These are phyloP conservation scores for Eupithecia subfuscata DNA, from an alignment of 2,888 invertebrate genomes.

Conservation along the genomic window DNA sequence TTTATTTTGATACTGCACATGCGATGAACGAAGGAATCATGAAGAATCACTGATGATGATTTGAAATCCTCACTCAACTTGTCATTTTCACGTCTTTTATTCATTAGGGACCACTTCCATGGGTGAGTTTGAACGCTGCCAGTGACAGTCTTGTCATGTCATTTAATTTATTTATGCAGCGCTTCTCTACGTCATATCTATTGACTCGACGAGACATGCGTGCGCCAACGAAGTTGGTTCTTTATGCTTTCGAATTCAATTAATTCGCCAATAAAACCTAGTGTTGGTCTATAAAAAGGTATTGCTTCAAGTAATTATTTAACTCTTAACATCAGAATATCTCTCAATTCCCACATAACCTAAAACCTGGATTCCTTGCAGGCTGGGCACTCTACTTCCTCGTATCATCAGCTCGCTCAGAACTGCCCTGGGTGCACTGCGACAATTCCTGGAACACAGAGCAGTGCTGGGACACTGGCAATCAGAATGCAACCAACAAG, in stretches of 20 bases:
- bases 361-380: slow-evolving; percentile 39
- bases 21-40: not conserved
- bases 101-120: not conserved
- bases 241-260: too few species aligned
- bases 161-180: too few species aligned
- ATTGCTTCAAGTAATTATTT: too few species aligned
- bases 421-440: slow-evolving; percentile 92
- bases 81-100: not conserved
- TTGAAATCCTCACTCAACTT: not conserved
- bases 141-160: too few species aligned
- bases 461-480: slow-evolving; percentile 85
- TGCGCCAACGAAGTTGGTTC: too few species aligned
- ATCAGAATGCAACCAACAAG: slow-evolving; percentile 65
- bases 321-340: not conserved
- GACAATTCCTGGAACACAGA: slow-evolving; percentile 92
- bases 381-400: slow-evolving; percentile 93
- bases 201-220: not conserved
- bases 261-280: too few species aligned
- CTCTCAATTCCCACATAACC: not conserved
- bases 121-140: not conserved
- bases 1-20: not conserved
- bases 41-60: not conserved
- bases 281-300: too few species aligned
- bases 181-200: too few species aligned
- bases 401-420: slow-evolving; percentile 86